phyloP scores from a whole-genome alignment of 2,888 invertebrate genomes.

The Apamea sordens region DNA sequence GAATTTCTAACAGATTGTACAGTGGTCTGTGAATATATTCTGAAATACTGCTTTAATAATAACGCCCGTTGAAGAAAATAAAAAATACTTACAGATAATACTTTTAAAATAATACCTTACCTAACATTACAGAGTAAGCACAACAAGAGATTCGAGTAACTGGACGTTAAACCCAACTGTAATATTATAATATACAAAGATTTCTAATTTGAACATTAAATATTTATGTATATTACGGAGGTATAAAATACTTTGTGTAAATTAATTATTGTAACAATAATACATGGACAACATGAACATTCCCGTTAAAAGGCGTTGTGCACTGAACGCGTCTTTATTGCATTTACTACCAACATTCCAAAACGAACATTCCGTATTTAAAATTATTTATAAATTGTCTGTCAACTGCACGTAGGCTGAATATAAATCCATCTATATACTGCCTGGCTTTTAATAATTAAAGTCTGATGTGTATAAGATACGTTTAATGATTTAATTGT shows the following conservation, averaged over 20 bases:
- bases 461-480: slow-evolving; percentile 26
- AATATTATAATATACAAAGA: slow-evolving; percentile 41
- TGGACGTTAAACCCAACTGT: slow-evolving; percentile 60
- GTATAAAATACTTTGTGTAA: slow-evolving; percentile 71
- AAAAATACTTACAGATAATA: slow-evolving; percentile 30
- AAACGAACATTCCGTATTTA: slow-evolving; percentile 44
- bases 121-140: slow-evolving; percentile 25
- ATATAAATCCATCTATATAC: slow-evolving; percentile 11
- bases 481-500: slow-evolving; percentile 26
- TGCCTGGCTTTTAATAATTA: slow-evolving; percentile 39
- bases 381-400: slow-evolving; percentile 31
- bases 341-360: slow-evolving; percentile 58
- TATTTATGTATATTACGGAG: slow-evolving; percentile 58
- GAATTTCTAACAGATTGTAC: slow-evolving; percentile 13
- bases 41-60: slow-evolving; percentile 33
- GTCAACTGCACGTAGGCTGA: slow-evolving; percentile 1
- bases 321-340: slow-evolving; percentile 63
- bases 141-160: slow-evolving; percentile 65
- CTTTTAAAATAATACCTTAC: slow-evolving; percentile 46
- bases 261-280: slow-evolving; percentile 64
- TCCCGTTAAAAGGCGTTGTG: slow-evolving; percentile 65
- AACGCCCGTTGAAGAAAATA: neutral
- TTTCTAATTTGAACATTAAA: slow-evolving; percentile 61
- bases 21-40: slow-evolving; percentile 10
- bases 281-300: slow-evolving; percentile 66